Evolutionary conservation across 2,113 vertebrate species (phyloP).

Genomic region (Phalacrocorax carbo): DNA sequence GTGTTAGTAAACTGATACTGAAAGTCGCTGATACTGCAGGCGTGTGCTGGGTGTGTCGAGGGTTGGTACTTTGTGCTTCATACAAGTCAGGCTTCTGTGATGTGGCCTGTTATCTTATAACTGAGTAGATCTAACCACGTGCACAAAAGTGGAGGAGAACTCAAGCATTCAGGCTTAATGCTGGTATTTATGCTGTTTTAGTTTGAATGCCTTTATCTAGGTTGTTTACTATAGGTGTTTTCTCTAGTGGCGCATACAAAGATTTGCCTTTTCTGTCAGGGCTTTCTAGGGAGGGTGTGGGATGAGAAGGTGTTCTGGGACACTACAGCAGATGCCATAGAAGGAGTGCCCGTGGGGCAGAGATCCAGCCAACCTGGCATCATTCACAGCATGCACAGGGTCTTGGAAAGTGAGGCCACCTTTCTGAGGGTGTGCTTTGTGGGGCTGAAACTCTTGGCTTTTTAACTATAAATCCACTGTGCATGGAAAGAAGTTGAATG

Average conservation of each 20-base stretch:
- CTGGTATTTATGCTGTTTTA: neutral
- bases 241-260: rapidly evolving
- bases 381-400: neutral
- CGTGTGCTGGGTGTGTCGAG: no score
- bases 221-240: neutral
- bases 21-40: neutral
- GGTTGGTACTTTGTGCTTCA: neutral
- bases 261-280: neutral
- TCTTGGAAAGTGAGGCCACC: neutral
- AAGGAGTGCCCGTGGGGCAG: neutral
- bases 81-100: neutral
- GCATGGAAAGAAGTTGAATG: neutral
- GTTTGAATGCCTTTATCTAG: neutral
- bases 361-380: neutral
- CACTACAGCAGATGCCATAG: neutral
- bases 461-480: rapidly evolving
- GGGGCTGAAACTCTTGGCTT: neutral
- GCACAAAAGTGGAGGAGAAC: neutral
- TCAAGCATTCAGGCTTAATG: neutral
- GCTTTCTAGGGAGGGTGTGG: neutral
- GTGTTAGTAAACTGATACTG: neutral
- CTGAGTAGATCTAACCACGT: neutral
- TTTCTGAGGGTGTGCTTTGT: neutral
- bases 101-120: neutral
- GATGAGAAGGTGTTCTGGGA: neutral